Evolutionary conservation across 2,113 vertebrate genomes (phyloP), one percentile per base, ranked within the genome.

Genomic region (Lophotis ruficrista): DNA sequence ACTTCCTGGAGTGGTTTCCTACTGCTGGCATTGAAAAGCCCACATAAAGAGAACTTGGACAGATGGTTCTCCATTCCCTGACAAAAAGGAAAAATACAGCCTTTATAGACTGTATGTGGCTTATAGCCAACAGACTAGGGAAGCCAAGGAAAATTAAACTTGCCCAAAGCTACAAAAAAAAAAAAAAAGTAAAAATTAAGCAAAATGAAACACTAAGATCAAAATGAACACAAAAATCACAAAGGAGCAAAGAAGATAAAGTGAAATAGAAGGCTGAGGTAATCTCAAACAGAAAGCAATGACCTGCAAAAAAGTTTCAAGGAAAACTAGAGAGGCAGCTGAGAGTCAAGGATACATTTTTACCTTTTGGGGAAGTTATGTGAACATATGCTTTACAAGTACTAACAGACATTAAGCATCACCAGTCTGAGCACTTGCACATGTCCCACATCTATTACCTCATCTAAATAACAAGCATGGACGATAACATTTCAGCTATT

Each of bases 1-100:
- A 83, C 50, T 86, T 94, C 93, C 85, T 80, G 85, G 85, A 83
- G 92, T 86, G 85, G 66, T 77, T 93, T 80, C 86, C 90, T 88
- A 69, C 83, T 54, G 60, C 61, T 90, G 68, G 58, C 50, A 56
- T 41, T 83, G 88, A 94, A 92, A 73, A 94, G 50, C 31, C 31
- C 72, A 83, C 30, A 45, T 60, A 83, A 72, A 85, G 75, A 76
- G 62, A 92, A 69, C 58, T 88, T 77, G 83, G 62, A 90, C 66
- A 90, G 70, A 43, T 3, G 4, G 66, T 53, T 85, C 77, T 91
- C 76, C 38, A 22, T 77, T 69, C 41, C 43, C 33, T 53, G 45
- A 89, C 45, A 62, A 57, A 92, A 90, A 35, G 16, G 18, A 35
- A 79, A 87, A 83, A 35, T 2, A 17, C 1, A 90, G n/a, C 31